Evolutionary conservation across 1,140 invertebrate genomes (phyloP).

Genomic region (Drosophila cardini): DNA sequence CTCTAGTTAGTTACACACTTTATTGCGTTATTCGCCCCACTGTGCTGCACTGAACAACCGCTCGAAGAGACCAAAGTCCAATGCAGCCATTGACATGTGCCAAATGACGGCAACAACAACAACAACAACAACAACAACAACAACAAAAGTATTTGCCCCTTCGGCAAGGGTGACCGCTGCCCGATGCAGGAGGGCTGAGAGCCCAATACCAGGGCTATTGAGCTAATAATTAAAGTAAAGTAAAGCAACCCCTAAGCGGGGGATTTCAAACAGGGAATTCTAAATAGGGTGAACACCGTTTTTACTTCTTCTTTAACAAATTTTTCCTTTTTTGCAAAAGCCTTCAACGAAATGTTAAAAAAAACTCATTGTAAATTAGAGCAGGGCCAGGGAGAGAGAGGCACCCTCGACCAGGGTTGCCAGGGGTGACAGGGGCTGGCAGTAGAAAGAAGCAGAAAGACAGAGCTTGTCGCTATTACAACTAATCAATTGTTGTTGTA

Average conservation of each 20-base stretch:
- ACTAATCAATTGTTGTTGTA: conserved; percentile 54
- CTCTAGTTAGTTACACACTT: neutral
- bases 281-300: conserved; percentile 60
- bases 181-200: conserved; percentile 44
- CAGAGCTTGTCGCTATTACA: conserved; percentile 51
- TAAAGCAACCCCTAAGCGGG: conserved; percentile 72
- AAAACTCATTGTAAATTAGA: conserved; percentile 65
- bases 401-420: conserved; percentile 2
- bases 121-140: neutral
- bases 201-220: conserved; percentile 47
- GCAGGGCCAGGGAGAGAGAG: conserved; percentile 24
- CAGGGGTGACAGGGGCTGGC: conserved; percentile 14
- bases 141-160: conserved; percentile 38
- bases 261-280: conserved; percentile 27
- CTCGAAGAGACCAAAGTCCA: conserved; percentile 46
- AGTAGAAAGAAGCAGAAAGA: too few relatives aligned
- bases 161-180: conserved; percentile 61
- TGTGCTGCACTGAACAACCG: conserved; percentile 47
- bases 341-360: conserved; percentile 40
- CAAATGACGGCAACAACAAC: conserved; percentile 50
- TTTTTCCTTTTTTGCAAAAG: conserved; percentile 39
- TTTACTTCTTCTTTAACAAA: conserved; percentile 14
- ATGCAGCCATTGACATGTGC: conserved; percentile 71
- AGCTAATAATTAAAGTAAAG: conserved; percentile 80
- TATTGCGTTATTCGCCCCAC: conserved; percentile 16